phyloP scores from a whole-genome alignment of 2,797 vertebrate genomes.

The Sebastes trivittatus region DNA sequence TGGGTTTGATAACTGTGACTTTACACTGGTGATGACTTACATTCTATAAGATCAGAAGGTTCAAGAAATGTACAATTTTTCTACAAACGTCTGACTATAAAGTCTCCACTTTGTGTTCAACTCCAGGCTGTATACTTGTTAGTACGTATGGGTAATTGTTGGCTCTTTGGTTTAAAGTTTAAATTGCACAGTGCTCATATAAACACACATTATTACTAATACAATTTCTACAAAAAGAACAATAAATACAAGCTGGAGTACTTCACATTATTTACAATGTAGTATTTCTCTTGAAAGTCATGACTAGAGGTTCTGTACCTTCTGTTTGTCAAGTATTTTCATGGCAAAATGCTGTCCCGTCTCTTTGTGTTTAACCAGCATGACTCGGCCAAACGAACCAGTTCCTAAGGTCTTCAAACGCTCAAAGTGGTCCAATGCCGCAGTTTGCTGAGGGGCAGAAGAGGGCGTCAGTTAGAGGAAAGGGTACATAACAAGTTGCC shows the following conservation, averaged over 20 bases:
- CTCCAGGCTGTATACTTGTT: background rate
- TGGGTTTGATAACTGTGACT: background rate
- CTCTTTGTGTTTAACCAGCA: constrained; percentile 94
- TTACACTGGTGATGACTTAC: background rate
- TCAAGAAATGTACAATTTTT: background rate
- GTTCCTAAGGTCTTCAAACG: constrained; percentile 95
- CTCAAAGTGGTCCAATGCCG: constrained; percentile 92
- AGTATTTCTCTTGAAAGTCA: background rate
- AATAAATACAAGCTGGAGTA: background rate
- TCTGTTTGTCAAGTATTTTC: constrained; percentile 98
- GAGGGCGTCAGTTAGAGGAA: background rate
- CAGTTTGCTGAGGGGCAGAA: constrained; percentile 85
- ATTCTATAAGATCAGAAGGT: background rate
- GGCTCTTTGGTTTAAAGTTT: background rate
- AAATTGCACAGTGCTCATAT: background rate
- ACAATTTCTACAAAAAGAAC: background rate
- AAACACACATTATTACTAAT: background rate
- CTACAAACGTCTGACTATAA: background rate
- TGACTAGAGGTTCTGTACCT: constrained; percentile 76
- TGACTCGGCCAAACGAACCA: constrained; percentile 93
- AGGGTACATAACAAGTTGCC: background rate
- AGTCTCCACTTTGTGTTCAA: background rate
- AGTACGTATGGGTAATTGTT: background rate
- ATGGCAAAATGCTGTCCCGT: constrained; percentile 91
- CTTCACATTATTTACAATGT: background rate